Base-by-base conservation (phyloP, 2,113 vertebrate genomes). In the Tyto alba region DNA sequence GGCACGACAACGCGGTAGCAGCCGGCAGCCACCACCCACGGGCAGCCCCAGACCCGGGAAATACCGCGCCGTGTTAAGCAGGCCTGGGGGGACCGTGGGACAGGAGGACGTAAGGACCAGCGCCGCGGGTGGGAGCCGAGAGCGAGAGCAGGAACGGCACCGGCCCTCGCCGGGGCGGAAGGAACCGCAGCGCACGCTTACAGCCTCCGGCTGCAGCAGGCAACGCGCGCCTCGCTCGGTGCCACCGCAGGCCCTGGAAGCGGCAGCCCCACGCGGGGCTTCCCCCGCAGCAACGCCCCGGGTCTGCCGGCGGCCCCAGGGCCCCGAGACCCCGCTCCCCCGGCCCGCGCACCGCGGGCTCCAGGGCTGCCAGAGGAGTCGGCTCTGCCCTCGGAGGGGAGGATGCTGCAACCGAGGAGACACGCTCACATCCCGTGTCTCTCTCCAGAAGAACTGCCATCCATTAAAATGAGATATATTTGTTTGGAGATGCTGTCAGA, bases 41-140 rank as follows among this genome's bases (percentile, higher is more conserved):
- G 32, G 48, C 3, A 2, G 59, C 48, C 40, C 30, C 12, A 20
- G 68, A 68, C 68, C 10, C 1, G 13, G 32, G 57, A 16, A 45
- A 16, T 6, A 5, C 41, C 15, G 2, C 5, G 7, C n/a, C n/a
- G n/a, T n/a, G n/a, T n/a, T n/a, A n/a, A n/a, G n/a, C 11, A 55
- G 40, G 29, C 13, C 67, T 8, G 29, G 10, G 10, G n/a, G 27
- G 29, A 16, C 2, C 4, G 34, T 16, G 43, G 57, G 16, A 29
- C n/a, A 25, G 74, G 20, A 9, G 48, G 56, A 40, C 1, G 7
- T 15, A 19, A 13, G 26, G 38, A 41, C 45, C 59, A 27, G 34
- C 12, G 34, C n/a, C n/a, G n/a, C n/a, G n/a, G n/a, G n/a, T n/a
- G n/a, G n/a, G n/a, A n/a, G n/a, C n/a, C n/a, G 36, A 4, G 10